Percentiles rank a stretch among this genome's conserved stretches.
phyloP scores from a whole-genome alignment of 2,797 vertebrate species.

The Poeciliopsis turneri region DNA sequence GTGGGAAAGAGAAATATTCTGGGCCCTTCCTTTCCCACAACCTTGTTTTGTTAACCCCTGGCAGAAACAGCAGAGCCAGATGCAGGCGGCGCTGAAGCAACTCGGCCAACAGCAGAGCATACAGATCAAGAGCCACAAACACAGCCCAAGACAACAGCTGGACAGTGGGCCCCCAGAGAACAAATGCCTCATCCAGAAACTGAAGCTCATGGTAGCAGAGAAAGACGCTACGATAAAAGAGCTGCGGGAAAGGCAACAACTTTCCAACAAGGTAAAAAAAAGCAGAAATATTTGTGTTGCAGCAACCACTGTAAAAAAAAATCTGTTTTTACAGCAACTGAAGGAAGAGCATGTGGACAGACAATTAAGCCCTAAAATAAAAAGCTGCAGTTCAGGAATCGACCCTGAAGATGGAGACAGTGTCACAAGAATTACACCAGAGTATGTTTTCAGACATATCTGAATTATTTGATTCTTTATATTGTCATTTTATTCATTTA shows the following conservation, averaged over 20 bases:
- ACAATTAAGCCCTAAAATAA: conserved; percentile 30
- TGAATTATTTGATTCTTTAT: background rate
- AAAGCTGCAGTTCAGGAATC: conserved; percentile 45
- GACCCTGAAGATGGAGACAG: conserved; percentile 68
- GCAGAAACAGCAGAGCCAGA: conserved; percentile 87
- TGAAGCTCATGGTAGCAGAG: conserved; percentile 79
- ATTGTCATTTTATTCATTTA: background rate
- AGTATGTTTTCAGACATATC: conserved; percentile 70
- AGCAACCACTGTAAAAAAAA: background rate
- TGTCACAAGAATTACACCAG: conserved; percentile 57
- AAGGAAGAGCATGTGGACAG: conserved; percentile 51
- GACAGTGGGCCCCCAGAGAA: conserved; percentile 72
- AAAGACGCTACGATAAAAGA: conserved; percentile 83
- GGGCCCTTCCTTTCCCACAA: background rate
- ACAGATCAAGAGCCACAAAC: conserved; percentile 59
- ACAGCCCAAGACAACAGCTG: conserved; percentile 56
- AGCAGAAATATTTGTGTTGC: background rate
- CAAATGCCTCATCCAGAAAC: conserved; percentile 76
- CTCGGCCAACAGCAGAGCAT: conserved; percentile 79
- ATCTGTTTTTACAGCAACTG: conserved; percentile 17
- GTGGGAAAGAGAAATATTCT: background rate
- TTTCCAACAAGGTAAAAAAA: conserved; percentile 76
- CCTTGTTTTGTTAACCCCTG: background rate
- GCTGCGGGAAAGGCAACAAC: conserved; percentile 78
- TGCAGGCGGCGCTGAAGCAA: conserved; percentile 83